Evolutionary conservation across 2,797 vertebrate genomes (phyloP), one percentile per base, ranked within the genome.

Genomic region (Molossus alvarezi): DNA sequence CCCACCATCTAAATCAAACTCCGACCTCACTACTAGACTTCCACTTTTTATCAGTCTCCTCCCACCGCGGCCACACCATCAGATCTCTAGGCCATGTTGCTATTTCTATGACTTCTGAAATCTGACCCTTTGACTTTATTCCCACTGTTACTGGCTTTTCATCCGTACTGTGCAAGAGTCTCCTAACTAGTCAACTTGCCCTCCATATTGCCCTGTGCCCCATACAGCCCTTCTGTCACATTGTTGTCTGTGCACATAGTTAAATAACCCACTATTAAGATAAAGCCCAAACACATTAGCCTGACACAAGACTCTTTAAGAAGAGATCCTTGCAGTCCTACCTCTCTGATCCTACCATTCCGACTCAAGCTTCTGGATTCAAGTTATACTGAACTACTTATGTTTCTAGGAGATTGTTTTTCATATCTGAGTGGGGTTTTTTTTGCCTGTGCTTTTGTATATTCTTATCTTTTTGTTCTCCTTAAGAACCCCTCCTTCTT

Each of bases 401-500:
- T 20, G 12, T 95, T 89, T 94, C n/a, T 20, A 72, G 55, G 67
- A 71, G 55, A 81, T 88, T 72, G 20, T 14, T 85, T 88, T 81
- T 58, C 11, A 25, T 67, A 60, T 67, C 45, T 67, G 25, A 92
- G 11, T 79, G 41, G 33, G 33, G 33, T 45, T 45, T 45, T 45
- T 45, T 90, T 73, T 80, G 73, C 48, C 41, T 82, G 0, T 85
- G 4, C 29, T 82, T 84, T 87, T 77, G 13, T 83, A 8, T 29
- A n/a, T 29, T 20, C 9, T 88, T 88, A 64, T 76, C n/a, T 94
- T 33, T 90, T 84, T 79, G 12, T 84, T 94, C 21, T 94, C n/a
- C 53, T 82, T 9, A 82, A 77, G 37, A 93, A 73, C 23, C 20
- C 14, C 41, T 71, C 92, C n/a, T 93, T 20, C 27, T n/a, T 37